Base-by-base conservation (phyloP, 2,113 vertebrate species). In the Chitala chitala region DNA sequence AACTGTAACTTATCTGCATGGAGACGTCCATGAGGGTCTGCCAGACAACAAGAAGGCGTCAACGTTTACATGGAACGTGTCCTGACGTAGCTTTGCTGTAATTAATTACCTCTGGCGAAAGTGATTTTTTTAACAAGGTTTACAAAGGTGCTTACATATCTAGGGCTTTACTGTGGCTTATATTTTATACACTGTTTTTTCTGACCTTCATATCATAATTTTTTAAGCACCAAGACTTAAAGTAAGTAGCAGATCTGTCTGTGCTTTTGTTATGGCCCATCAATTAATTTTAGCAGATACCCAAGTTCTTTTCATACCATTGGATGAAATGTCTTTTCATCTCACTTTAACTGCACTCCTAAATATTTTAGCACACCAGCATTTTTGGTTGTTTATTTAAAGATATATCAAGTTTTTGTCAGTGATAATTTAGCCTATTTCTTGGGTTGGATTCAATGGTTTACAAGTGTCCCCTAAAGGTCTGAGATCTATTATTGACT, bases 51-150 rank as follows among this genome's bases (percentile, higher is more conserved):
- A 56, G 26, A 70, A 76, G 76, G 63, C 66, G 72, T 80, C 79
- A 64, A 70, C 75, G 54, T 81, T 83, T 80, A 84, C 83, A 83
- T 80, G 77, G 78, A 76, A 79, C 83, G 84, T 77, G 83, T 87
- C 80, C 69, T 38, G 50, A 80, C 84, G 78, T 77, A 75, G 84
- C 81, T 82, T 81, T 48, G 26, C 77, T 81, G 81, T 84, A 84
- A 85, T 85, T 81, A 82, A 85, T 86, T 80, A 69, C 76, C 78
- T 87, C 73, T 75, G 81, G 82, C 78, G 77, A 64, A 36, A 15
- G 1, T 59, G 5, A 31, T 59, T 68, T 59, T 44, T 72, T 61
- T 33, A 33, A 9, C 12, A 6, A 8, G 5, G 15, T 24, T 40
- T 44, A 8, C 8, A 22, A 46, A 86, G 73, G 80, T 84, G 74